Conservation (phyloP, 2,113 vertebrate genomes). For the Columbina picui region DNA sequence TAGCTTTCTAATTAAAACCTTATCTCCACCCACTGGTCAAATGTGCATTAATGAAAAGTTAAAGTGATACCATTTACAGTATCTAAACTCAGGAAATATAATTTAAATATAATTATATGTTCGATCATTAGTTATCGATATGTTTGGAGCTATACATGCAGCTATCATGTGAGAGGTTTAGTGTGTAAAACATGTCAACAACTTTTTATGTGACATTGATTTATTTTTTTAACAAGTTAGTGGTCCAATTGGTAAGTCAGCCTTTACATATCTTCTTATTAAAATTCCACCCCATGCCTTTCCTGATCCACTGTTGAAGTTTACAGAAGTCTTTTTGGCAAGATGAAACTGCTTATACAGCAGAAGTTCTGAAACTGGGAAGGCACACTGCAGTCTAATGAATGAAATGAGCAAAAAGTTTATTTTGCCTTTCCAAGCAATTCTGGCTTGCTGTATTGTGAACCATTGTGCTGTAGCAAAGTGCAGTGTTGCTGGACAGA, state of each 20-base stretch:
- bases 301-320: conserved; percentile 10
- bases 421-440: not conserved
- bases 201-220: not conserved
- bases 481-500: not conserved
- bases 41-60: not conserved
- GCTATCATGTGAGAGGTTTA: not conserved
- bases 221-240: not conserved
- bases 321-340: conserved; percentile 42
- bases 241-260: not conserved
- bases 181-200: not conserved
- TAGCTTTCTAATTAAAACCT: not conserved
- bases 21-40: not conserved
- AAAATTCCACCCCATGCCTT: conserved; percentile 33
- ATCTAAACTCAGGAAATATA: not conserved
- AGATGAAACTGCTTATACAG: conserved; percentile 24
- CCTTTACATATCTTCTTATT: not conserved
- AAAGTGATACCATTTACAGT: not conserved
- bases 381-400: not conserved
- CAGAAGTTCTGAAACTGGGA: conserved; percentile 12
- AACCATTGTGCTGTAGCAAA: not conserved
- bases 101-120: not conserved
- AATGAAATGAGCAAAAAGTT: conserved; percentile 20
- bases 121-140: not conserved
- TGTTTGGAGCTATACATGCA: not conserved
- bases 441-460: not conserved